Conservation (phyloP, 2,113 vertebrate species). For the Mustela nigripes region DNA sequence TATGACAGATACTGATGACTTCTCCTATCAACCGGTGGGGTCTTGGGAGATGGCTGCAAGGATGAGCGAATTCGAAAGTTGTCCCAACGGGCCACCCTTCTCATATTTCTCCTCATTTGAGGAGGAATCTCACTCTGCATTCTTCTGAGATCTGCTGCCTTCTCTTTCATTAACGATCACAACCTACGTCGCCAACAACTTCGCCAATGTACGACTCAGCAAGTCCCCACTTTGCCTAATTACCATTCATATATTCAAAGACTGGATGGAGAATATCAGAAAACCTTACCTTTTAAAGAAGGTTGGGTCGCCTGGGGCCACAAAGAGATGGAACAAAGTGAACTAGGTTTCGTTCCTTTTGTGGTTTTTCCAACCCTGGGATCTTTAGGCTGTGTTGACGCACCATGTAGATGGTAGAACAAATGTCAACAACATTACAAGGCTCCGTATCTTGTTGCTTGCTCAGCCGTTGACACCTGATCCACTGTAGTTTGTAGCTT, state of each 20-base stretch:
- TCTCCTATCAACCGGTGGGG: not conserved
- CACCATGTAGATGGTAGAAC: not conserved
- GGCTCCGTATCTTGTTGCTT: not conserved
- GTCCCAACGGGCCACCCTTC: not conserved
- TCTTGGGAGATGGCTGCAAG: not conserved
- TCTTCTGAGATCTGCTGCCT: not conserved
- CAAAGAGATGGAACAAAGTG: not conserved
- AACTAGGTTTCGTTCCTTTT: not conserved
- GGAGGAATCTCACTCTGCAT: not conserved
- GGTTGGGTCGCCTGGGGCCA: fast-evolving
- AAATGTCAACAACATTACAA: not conserved
- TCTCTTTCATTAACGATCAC: not conserved
- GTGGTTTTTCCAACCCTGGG: not conserved
- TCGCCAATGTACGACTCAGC: not conserved
- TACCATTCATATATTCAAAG: not conserved
- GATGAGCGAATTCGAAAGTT: not conserved
- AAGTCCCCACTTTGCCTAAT: not conserved
- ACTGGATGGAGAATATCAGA: not conserved
- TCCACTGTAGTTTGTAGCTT: not conserved
- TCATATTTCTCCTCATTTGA: not conserved
- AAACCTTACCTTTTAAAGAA: not conserved
- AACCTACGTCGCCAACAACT: not conserved
- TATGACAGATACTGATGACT: not conserved
- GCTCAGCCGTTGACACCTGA: not conserved
- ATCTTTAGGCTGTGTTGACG: not conserved